Conservation (phyloP, 2,113 vertebrate species). For the Pagrus major region DNA sequence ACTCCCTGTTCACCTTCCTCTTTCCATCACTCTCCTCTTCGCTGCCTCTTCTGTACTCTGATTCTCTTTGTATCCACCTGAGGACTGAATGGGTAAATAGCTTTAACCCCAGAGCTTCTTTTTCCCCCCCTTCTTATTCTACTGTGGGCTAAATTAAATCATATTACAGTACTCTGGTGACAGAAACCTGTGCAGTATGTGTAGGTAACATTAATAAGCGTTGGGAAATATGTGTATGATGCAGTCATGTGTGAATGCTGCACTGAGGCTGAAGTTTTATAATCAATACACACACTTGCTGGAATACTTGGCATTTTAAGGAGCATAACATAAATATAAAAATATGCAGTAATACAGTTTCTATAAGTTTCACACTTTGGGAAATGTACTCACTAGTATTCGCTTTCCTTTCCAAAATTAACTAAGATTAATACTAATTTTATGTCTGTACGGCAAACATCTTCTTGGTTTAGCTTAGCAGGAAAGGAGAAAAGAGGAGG, state of each 20-base stretch:
- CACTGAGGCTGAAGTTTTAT: not conserved
- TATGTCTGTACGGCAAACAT: no score
- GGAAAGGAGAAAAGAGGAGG: no score
- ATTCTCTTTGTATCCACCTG: not conserved
- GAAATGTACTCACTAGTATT: no score
- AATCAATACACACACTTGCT: conserved; percentile 8
- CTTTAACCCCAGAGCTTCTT: not conserved
- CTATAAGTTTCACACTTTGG: no score
- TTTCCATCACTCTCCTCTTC: not conserved
- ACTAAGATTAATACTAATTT: no score
- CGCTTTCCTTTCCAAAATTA: no score
- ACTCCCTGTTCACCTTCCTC: not conserved
- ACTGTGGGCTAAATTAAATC: not conserved
- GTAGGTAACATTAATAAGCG: conserved; percentile 11
- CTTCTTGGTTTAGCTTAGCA: no score
- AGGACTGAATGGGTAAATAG: not conserved
- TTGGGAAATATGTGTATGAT: not conserved
- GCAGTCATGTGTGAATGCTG: conserved; percentile 13
- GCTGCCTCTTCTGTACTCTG: not conserved
- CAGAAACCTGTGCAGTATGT: not conserved
- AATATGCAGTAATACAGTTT: no score
- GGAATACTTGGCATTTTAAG: not conserved
- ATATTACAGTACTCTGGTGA: not conserved
- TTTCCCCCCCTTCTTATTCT: not conserved
- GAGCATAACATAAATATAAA: not conserved